phyloP scores from a whole-genome alignment of 1,140 invertebrate species.

The Drosophila sp. region DNA sequence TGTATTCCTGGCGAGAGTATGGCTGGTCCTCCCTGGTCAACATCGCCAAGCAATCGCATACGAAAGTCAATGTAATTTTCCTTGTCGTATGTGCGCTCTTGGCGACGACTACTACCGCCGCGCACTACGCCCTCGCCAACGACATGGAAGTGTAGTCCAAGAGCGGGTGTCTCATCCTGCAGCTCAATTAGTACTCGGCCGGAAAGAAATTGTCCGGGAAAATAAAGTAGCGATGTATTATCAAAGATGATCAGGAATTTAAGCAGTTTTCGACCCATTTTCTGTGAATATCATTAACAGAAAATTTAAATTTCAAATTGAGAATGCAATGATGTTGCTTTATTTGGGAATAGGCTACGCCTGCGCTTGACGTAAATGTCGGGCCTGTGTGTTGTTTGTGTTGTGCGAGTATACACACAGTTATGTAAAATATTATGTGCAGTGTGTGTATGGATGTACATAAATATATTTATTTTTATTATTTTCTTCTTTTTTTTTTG shows the following conservation, averaged over 20 bases:
- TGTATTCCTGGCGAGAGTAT: slow-evolving; percentile 96
- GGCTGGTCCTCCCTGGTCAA: slow-evolving; percentile 89
- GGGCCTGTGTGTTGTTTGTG: neutral
- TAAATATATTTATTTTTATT: slow-evolving; percentile 3
- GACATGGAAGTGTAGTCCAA: slow-evolving; percentile 96
- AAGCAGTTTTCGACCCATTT: slow-evolving; percentile 93
- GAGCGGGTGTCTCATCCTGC: slow-evolving; percentile 95
- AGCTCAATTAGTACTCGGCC: slow-evolving; percentile 95
- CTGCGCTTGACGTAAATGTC: slow-evolving; percentile 1
- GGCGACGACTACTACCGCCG: slow-evolving; percentile 88
- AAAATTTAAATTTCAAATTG: neutral
- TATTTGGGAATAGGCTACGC: slow-evolving; percentile 8
- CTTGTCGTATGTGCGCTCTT: slow-evolving; percentile 93
- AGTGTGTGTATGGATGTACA: neutral
- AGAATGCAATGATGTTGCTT: neutral
- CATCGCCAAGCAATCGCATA: slow-evolving; percentile 94
- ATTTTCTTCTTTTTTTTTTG: neutral
- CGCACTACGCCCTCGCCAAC: slow-evolving; percentile 96
- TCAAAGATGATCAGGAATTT: slow-evolving; percentile 97
- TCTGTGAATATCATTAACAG: slow-evolving; percentile 13
- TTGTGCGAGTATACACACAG: neutral
- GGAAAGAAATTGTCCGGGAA: slow-evolving; percentile 95
- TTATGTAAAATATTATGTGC: slow-evolving; percentile 7
- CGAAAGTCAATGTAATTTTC: slow-evolving; percentile 98
- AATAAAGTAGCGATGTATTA: slow-evolving; percentile 95